phyloP scores from a whole-genome alignment of 1,140 invertebrate species.

The Chymomyza costata region DNA sequence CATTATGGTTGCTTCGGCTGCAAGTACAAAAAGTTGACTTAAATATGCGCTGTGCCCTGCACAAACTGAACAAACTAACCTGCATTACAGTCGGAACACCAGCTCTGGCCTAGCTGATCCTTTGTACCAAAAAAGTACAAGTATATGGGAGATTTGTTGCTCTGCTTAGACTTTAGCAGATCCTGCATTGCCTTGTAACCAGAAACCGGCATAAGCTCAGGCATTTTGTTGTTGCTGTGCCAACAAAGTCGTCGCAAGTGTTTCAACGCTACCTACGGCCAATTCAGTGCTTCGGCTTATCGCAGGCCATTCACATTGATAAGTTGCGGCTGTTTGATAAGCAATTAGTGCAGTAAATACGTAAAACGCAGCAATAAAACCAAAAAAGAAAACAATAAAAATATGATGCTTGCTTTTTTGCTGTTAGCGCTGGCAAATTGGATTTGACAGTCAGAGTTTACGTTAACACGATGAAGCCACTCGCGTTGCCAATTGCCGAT shows the following conservation, averaged over 20 bases:
- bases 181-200: slow-evolving; percentile 41
- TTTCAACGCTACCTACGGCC: background rate
- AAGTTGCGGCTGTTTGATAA: slow-evolving; percentile 15
- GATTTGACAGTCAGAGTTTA: too few species aligned
- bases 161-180: slow-evolving; percentile 22
- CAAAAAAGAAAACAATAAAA: slow-evolving; percentile 8
- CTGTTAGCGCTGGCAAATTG: too few species aligned
- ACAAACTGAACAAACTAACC: too few species aligned
- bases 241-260: too few species aligned
- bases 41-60: too few species aligned
- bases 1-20: slow-evolving; percentile 39
- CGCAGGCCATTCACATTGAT: too few species aligned
- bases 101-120: slow-evolving; percentile 42
- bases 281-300: background rate
- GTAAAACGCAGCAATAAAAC: slow-evolving; percentile 13
- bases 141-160: slow-evolving; percentile 28
- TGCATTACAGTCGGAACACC: slow-evolving; percentile 55
- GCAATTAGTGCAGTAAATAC: slow-evolving; percentile 3
- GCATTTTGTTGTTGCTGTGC: slow-evolving; percentile 33
- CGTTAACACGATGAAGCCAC: too few species aligned
- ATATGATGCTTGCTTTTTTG: too few species aligned
- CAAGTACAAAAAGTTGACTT: too few species aligned
- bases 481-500: too few species aligned
- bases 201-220: slow-evolving; percentile 53
- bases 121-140: slow-evolving; percentile 56